Base-by-base conservation (phyloP, 2,888 invertebrate species). In the Eupithecia dodoneata region DNA sequence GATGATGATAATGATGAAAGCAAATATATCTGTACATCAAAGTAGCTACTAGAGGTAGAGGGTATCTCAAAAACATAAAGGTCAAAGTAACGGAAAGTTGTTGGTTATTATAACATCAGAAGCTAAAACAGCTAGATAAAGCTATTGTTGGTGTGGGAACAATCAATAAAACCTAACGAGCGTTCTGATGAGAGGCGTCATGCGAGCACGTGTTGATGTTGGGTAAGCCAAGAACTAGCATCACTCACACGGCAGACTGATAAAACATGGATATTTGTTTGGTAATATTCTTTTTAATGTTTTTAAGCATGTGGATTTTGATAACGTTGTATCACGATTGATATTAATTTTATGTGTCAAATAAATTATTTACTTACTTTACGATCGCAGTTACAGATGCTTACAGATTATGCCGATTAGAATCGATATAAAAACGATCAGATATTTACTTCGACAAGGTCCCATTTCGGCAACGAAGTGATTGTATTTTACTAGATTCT, bases 191-290 rank as follows among this genome's bases (percentile, higher is more conserved):
- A 89, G 89, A 77, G 86, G 82, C 87, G 87, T 88, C 91, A 92
- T 91, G 92, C 92, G 86, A 92, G 89, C 92, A 92, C 92, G 92
- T 91, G 92, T 87, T 89, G 88, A 89, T 87, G 86, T 87, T 47
- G 67, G 7, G 9, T 3, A 45, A 45, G 45, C n/a, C 7, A 66
- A n/a, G 67, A 44, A 10, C 67, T 42, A 10, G 66, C 44, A 45
- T 1, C 69, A 6, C 47, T 47, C 10, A 69, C 13, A 30, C 5
- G 41, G 6, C 4, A 0, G 63, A 41, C 4, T 41, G n/a, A n/a
- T n/a, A n/a, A n/a, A 55, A n/a, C n/a, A 13, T 55, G n/a, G 15
- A n/a, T 52, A 52, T 52, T n/a, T n/a, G 52, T 52, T 0, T 6
- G 1, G 2, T 52, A 15, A 52, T n/a, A 0, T 52, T 52, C 52